A percentile compares a stretch with the other conserved stretches of the same genome.
phyloP scores from a whole-genome alignment of 2,113 vertebrate species.

The Cephalopterus ornatus region DNA sequence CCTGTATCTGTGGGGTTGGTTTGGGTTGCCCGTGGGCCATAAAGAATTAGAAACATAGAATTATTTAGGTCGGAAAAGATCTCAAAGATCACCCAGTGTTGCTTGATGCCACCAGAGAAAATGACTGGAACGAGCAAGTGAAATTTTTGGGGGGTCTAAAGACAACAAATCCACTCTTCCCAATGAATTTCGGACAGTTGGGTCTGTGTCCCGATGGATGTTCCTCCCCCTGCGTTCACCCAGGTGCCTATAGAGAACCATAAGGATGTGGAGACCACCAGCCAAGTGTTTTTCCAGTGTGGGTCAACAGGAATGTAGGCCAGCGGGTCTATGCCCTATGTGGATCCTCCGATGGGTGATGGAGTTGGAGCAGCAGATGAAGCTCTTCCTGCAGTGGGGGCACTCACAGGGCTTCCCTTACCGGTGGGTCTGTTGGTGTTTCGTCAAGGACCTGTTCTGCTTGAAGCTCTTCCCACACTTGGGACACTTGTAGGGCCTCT shows the following conservation, averaged over 20 bases:
- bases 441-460: neutral
- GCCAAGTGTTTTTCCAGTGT: neutral
- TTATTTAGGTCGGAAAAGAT: too few species aligned
- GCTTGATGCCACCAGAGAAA: too few species aligned
- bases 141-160: neutral
- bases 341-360: neutral
- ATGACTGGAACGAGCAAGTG: too few species aligned
- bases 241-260: neutral
- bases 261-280: neutral
- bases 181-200: neutral
- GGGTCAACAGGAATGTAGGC: neutral
- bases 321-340: neutral
- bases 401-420: neutral
- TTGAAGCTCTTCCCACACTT: neutral
- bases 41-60: too few species aligned
- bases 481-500: neutral
- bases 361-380: neutral
- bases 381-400: neutral
- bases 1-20: neutral
- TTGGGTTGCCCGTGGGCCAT: neutral
- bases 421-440: neutral
- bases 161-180: neutral
- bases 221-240: neutral
- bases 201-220: neutral
- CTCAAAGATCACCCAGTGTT: too few species aligned